phyloP scores from a whole-genome alignment of 1,140 invertebrate species.

The Glomeris maerens region DNA sequence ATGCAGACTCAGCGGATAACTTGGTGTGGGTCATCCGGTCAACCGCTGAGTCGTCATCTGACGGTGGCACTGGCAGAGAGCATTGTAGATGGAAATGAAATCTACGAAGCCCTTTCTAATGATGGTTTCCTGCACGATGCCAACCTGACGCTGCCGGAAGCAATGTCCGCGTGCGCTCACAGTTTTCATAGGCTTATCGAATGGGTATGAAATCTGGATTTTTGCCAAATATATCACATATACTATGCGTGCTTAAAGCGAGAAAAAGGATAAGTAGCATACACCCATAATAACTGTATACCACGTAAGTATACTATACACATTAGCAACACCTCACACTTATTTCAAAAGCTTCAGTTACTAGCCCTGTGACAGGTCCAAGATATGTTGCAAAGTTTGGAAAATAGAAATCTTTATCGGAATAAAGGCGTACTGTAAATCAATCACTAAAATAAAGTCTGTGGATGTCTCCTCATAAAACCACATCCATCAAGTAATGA shows the following conservation, averaged over 20 bases:
- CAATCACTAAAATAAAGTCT: too few species aligned
- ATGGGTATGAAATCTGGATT: conserved; percentile 11
- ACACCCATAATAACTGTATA: neutral
- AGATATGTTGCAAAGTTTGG: too few species aligned
- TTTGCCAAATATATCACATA: neutral
- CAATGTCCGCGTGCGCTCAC: conserved; percentile 13
- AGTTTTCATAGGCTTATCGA: conserved; percentile 18
- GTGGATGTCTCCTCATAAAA: too few species aligned
- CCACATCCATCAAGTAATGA: too few species aligned
- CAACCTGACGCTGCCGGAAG: conserved; percentile 22
- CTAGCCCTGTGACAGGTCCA: too few species aligned
- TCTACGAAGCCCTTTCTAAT: conserved; percentile 17
- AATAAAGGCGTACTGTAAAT: too few species aligned
- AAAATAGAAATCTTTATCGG: too few species aligned
- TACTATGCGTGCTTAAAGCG: too few species aligned
- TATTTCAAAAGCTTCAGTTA: neutral
- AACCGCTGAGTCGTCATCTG: conserved; percentile 18
- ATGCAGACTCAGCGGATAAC: conserved; percentile 17
- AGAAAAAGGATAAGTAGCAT: neutral
- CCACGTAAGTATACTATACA: neutral
- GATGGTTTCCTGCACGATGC: conserved; percentile 13
- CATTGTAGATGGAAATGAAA: conserved; percentile 24
- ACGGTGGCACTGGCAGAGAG: conserved; percentile 21
- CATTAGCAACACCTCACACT: neutral
- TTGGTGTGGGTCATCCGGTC: conserved; percentile 19